These are phyloP conservation scores for Scaptomyza cyrtandrae DNA, from an alignment of 2,888 invertebrate genomes.

Conservation along the genomic window DNA sequence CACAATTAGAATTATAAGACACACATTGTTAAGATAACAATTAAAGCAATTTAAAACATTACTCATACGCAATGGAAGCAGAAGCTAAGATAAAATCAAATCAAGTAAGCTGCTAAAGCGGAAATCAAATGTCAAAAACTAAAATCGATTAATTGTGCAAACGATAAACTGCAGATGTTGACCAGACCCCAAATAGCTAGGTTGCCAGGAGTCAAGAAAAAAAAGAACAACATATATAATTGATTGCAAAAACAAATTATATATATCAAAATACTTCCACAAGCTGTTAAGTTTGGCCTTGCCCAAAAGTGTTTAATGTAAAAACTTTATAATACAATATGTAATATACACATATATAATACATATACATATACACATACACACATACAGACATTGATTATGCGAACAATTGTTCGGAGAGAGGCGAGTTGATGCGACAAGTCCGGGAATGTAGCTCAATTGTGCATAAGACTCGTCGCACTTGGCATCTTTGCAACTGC, in stretches of 20 bases:
- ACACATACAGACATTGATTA: constrained; percentile 32
- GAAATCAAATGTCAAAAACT: constrained; percentile 32
- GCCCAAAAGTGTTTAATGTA: constrained; percentile 43
- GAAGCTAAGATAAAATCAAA: constrained; percentile 53
- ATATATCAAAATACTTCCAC: not conserved
- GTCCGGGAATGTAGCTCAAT: constrained; percentile 66
- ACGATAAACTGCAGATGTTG: constrained; percentile 9
- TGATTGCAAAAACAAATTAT: constrained; percentile 1
- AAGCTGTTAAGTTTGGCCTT: constrained; percentile 40
- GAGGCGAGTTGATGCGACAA: constrained; percentile 38
- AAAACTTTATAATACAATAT: constrained; percentile 8
- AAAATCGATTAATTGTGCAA: not conserved
- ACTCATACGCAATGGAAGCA: constrained; percentile 4
- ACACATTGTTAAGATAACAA: constrained; percentile 61
- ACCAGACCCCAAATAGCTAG: not conserved
- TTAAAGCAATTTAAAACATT: constrained; percentile 36
- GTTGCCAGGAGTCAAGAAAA: not conserved
- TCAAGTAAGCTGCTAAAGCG: constrained; percentile 32
- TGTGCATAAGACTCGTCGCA: constrained; percentile 61
- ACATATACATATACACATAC: too few species aligned
- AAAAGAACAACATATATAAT: not conserved
- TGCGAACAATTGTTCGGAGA: constrained; percentile 66
- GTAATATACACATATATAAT: too few species aligned
- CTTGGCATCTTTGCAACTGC: constrained; percentile 61
- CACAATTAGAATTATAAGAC: constrained; percentile 2